Conservation (phyloP, 2,888 invertebrate species). For the Polymixis lichenea region DNA sequence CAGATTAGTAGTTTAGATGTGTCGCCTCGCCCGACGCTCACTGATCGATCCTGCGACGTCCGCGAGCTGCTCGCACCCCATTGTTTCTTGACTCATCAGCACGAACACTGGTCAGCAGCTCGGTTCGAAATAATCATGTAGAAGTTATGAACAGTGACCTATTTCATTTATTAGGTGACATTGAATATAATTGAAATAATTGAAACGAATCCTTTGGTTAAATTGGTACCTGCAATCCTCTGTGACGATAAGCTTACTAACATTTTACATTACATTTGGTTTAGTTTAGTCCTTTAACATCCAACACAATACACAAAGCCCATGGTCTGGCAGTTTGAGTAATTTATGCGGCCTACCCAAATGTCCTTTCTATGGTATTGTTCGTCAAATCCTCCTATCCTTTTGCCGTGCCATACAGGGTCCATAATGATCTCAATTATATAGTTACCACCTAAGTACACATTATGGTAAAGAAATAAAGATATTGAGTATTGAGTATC, state of each 20-base stretch:
- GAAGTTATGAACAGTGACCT: not conserved
- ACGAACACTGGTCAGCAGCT: not conserved
- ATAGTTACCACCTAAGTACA: too few species aligned
- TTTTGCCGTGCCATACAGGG: too few species aligned
- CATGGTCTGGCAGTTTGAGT: too few species aligned
- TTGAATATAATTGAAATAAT: too few species aligned
- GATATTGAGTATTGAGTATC: too few species aligned
- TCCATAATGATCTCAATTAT: too few species aligned
- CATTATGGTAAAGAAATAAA: too few species aligned
- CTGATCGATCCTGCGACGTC: constrained; percentile 5
- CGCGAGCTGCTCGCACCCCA: not conserved
- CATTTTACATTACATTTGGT: not conserved
- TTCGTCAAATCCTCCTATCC: too few species aligned
- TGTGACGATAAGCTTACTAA: not conserved
- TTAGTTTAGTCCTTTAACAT: not conserved
- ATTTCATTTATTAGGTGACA: not conserved
- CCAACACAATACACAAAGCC: too few species aligned
- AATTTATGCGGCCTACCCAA: too few species aligned
- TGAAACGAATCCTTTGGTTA: not conserved
- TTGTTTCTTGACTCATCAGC: not conserved
- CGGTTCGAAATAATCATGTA: not conserved
- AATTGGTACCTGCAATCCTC: not conserved
- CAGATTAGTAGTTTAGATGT: not conserved
- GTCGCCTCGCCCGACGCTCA: not conserved
- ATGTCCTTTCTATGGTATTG: too few species aligned